phyloP scores from a whole-genome alignment of 2,797 vertebrate species.

The Perodicticus potto region DNA sequence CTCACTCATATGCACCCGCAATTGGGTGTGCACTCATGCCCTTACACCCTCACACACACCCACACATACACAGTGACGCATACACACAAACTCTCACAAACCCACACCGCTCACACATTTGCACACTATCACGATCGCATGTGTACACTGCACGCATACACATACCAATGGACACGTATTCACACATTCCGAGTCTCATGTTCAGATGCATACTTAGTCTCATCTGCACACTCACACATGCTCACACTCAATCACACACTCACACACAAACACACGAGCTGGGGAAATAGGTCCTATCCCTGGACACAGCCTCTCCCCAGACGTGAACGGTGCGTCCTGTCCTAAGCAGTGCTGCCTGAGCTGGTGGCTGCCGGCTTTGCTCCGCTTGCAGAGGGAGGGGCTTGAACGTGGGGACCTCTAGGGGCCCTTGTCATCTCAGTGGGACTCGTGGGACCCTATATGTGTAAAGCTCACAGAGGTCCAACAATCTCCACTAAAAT shows the following conservation, averaged over 20 bases:
- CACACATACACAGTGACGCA: not conserved
- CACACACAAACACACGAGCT: not conserved
- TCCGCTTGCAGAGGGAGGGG: not conserved
- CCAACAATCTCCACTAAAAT: not conserved
- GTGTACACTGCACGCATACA: not conserved
- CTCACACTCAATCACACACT: not conserved
- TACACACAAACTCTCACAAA: not conserved
- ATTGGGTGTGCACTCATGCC: rapidly evolving
- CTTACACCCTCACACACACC: not conserved
- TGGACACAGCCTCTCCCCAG: not conserved
- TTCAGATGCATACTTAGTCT: rapidly evolving
- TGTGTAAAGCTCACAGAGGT: not conserved
- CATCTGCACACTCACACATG: not conserved
- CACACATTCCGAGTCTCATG: not conserved
- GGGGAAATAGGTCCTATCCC: not conserved
- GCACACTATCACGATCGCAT: not conserved
- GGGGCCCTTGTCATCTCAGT: not conserved
- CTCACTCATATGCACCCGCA: no score
- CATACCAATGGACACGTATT: not conserved
- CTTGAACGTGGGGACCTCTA: not conserved
- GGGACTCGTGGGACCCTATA: not conserved
- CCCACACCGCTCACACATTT: not conserved
- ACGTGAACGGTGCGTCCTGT: rapidly evolving
- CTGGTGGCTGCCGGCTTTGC: not conserved
- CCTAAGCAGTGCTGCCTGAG: rapidly evolving